These are phyloP conservation scores for Prosopocoilus inquinatus DNA, from an alignment of 2,888 invertebrate genomes.

Conservation along the genomic window DNA sequence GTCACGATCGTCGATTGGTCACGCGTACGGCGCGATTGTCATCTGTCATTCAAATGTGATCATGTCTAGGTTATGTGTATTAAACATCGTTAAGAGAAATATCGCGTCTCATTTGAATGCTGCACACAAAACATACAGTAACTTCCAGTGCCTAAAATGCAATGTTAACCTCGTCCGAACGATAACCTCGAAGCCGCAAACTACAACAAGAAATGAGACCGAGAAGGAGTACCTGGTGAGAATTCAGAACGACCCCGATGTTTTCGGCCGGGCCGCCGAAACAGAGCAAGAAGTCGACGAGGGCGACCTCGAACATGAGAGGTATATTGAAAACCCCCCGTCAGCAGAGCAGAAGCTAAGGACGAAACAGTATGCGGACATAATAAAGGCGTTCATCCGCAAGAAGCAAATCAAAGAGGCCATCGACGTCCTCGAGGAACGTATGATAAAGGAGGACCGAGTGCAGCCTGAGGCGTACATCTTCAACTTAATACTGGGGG, in stretches of 20 bases:
- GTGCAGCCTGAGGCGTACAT: constrained; percentile 77
- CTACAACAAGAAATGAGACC: constrained; percentile 2
- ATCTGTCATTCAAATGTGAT: too few relatives aligned
- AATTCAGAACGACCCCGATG: constrained; percentile 56
- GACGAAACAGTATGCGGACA: constrained; percentile 65
- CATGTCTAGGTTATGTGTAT: too few relatives aligned
- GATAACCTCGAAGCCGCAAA: background rate
- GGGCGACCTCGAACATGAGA: constrained; percentile 62
- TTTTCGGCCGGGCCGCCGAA: constrained; percentile 54
- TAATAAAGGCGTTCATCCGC: constrained; percentile 67
- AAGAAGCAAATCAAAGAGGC: constrained; percentile 73
- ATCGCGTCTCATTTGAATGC: too few relatives aligned
- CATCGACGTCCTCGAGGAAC: constrained; percentile 72
- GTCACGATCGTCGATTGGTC: too few relatives aligned
- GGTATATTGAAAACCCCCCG: constrained; percentile 56
- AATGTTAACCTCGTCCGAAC: background rate
- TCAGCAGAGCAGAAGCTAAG: constrained; percentile 55
- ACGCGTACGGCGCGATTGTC: too few relatives aligned
- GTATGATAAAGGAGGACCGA: constrained; percentile 73
- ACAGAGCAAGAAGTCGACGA: constrained; percentile 48
- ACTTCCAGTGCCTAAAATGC: too few relatives aligned
- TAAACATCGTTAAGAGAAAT: too few relatives aligned
- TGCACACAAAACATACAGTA: too few relatives aligned
- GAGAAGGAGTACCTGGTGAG: constrained; percentile 42
- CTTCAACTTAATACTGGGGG: constrained; percentile 80